Evolutionary conservation across 1,140 invertebrate genomes (phyloP).

Genomic region (Pogonomyrmex barbatus): DNA sequence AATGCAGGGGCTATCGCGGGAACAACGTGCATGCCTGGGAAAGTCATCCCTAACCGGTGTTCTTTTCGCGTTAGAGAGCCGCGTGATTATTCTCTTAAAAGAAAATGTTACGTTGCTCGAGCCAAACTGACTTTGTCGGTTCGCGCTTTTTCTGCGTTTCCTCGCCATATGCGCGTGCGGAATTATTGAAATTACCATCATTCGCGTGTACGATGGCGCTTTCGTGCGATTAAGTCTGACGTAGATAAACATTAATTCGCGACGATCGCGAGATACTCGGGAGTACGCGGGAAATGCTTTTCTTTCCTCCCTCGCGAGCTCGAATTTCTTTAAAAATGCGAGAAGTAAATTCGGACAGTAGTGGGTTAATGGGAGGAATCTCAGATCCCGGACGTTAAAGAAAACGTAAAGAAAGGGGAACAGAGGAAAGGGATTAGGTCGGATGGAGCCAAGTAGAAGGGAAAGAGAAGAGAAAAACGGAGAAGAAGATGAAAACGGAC

Average conservation of each 20-base stretch:
- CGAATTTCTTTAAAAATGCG: constrained; percentile 33
- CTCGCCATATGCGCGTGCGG: neutral
- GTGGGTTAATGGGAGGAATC: constrained; percentile 63
- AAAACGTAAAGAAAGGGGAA: constrained; percentile 28
- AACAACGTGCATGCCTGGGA: neutral
- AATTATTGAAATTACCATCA: constrained; percentile 18
- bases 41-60: neutral
- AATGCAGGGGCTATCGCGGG: neutral
- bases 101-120: neutral
- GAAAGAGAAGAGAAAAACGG: constrained; percentile 36
- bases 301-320: neutral
- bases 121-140: neutral
- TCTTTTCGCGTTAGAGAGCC: neutral
- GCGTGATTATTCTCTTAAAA: constrained; percentile 22
- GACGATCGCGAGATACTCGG: neutral
- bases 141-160: constrained; percentile 14
- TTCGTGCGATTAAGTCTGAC: constrained; percentile 2
- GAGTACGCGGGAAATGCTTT: neutral
- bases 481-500: neutral
- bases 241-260: constrained; percentile 22
- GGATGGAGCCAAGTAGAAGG: constrained; percentile 15
- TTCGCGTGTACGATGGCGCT: too few species aligned
- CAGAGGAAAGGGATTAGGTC: constrained; percentile 12
- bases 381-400: constrained; percentile 42
- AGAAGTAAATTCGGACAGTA: neutral